Conservation (phyloP, 2,888 invertebrate species). For the Drosophila mercatorum region DNA sequence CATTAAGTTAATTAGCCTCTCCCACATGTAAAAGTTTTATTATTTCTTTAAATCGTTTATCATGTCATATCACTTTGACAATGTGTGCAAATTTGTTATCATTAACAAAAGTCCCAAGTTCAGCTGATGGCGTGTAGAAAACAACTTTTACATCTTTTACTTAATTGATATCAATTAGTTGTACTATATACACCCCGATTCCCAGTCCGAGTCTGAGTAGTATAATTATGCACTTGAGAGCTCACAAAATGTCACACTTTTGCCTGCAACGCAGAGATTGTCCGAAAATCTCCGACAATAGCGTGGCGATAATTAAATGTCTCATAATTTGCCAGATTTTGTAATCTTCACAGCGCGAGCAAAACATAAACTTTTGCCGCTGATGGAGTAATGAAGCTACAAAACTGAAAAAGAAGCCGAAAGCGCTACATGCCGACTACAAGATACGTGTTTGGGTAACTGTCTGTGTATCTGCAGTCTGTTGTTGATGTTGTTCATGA, state of each 20-base stretch:
- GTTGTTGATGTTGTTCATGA: constrained; percentile 39
- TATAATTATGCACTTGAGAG: constrained; percentile 50
- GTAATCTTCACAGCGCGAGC: constrained; percentile 54
- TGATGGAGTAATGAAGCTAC: constrained; percentile 62
- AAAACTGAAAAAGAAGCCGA: constrained; percentile 27
- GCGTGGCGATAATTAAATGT: constrained; percentile 49
- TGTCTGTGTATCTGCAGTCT: constrained; percentile 24
- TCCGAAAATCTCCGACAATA: constrained; percentile 18
- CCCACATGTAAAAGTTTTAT: background rate
- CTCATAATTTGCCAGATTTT: constrained; percentile 61
- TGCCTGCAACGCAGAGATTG: constrained; percentile 13
- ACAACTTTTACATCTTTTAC: constrained; percentile 41
- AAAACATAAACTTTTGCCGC: constrained; percentile 31
- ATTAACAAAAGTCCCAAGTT: constrained; percentile 28
- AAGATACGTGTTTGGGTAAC: constrained; percentile 22
- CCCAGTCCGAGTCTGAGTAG: constrained; percentile 5
- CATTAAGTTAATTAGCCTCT: background rate
- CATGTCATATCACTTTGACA: constrained; percentile 21
- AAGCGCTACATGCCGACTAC: constrained; percentile 13
- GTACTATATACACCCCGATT: background rate
- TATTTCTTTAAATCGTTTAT: background rate
- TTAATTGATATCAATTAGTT: constrained; percentile 62
- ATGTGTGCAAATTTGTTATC: constrained; percentile 15
- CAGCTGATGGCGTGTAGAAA: constrained; percentile 43
- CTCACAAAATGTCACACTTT: constrained; percentile 27